Conservation (phyloP, 2,797 vertebrate genomes). For the Oryzias sinensis region DNA sequence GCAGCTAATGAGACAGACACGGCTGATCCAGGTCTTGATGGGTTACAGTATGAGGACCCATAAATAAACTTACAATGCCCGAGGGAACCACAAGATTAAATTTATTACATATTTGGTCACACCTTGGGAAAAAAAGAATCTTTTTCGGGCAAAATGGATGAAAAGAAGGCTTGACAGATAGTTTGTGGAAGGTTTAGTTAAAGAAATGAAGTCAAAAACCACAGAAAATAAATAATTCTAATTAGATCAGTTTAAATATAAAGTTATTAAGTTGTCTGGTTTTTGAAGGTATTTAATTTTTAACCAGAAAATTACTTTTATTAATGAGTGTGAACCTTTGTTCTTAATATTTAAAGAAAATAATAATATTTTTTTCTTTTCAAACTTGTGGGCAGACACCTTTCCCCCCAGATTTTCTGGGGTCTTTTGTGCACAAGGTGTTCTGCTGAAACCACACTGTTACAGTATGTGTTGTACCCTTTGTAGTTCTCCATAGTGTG, state of each 20-base stretch:
- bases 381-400: slow-evolving; percentile 5
- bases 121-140: slow-evolving; percentile 21
- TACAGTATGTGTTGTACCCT: slow-evolving; percentile 12
- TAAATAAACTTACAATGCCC: slow-evolving; percentile 52
- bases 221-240: not conserved
- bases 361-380: not conserved
- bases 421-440: slow-evolving; percentile 11
- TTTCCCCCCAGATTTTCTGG: slow-evolving; percentile 14
- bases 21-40: slow-evolving; percentile 35
- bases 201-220: not conserved
- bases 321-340: no score
- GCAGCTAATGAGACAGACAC: slow-evolving; percentile 62
- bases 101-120: slow-evolving; percentile 41
- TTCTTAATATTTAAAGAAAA: not conserved
- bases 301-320: no score
- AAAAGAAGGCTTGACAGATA: not conserved
- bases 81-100: slow-evolving; percentile 41
- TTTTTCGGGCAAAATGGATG: slow-evolving; percentile 11
- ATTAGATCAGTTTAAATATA: no score
- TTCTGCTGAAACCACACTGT: slow-evolving; percentile 9
- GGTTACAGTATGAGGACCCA: slow-evolving; percentile 44
- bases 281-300: no score
- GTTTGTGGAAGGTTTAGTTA: not conserved
- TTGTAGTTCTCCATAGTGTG: slow-evolving; percentile 6
- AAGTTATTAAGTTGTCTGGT: no score